Evolutionary conservation across 2,113 vertebrate genomes (phyloP), one percentile per base, ranked within the genome.

Genomic region (Neodontobutis hainanensis): DNA sequence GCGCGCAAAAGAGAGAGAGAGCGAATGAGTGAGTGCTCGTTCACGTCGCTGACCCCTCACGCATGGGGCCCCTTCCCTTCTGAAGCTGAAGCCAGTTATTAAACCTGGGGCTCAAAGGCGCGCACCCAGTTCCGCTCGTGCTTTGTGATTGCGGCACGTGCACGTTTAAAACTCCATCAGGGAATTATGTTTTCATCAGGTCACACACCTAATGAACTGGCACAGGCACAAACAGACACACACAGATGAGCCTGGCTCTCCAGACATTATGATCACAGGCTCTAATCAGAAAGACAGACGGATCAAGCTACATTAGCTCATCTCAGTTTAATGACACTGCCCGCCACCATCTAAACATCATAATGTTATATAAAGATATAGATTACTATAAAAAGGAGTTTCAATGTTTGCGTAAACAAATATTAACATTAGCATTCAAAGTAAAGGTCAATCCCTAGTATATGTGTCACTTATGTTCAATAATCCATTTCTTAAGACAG

Each of bases 81-180:
- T 27, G 19, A 27, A 27, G 19, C 83, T 73, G 76, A 53, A 61
- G 56, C 0, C 3, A 56, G n/a, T 3, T 5, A n/a, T n/a, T n/a
- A n/a, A n/a, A n/a, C n/a, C n/a, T n/a, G n/a, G n/a, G 11, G 57
- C 47, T 5, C 36, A 53, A 12, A 68, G 15, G 80, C 83, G 79
- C 83, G 86, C 81, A 65, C 76, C 71, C 53, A 55, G 73, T 79
- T 82, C 80, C 65, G 81, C 77, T 86, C 80, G 86, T 83, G 82
- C 78, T 49, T 68, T 32, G 51, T 65, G 73, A 81, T 81, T 87
- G 87, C 87, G 88, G 87, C 89, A 87, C 66, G 75, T 72, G 34
- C 69, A 46, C 59, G 71, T 70, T 60, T 67, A 69, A 83, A 77
- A 75, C 72, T 64, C 65, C 65, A 78, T 51, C 44, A 42, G 50